Conservation (phyloP, 2,797 vertebrate genomes). For the Brachyrhaphis roseni region DNA sequence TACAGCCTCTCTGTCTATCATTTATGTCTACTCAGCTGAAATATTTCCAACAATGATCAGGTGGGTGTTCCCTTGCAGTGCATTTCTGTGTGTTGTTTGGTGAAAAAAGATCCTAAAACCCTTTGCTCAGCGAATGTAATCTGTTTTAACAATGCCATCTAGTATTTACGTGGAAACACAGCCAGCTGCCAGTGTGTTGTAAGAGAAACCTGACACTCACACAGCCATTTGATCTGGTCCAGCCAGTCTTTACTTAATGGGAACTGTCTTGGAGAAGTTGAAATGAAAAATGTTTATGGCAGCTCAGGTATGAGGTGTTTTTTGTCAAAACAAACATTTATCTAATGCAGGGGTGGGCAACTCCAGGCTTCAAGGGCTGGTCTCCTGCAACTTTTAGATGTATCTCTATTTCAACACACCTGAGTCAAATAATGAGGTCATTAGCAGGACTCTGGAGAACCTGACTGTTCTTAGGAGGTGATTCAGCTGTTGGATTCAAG, state of each 20-base stretch:
- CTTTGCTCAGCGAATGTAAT: neutral
- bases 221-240: neutral
- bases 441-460: no score
- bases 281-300: neutral
- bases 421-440: no score
- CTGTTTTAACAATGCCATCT: neutral
- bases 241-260: neutral
- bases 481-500: no score
- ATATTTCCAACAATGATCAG: constrained; percentile 86
- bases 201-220: neutral
- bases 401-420: no score
- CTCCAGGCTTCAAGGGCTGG: no score
- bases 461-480: no score
- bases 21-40: constrained; percentile 85
- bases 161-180: neutral
- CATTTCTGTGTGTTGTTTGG: neutral
- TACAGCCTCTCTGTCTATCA: constrained; percentile 77
- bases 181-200: neutral
- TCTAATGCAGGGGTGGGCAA: neutral
- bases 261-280: neutral
- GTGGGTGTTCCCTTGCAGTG: constrained; percentile 63
- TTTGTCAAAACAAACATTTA: neutral
- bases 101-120: neutral
- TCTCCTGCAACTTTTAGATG: no score
- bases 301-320: neutral